Conservation (phyloP, 2,888 invertebrate species). For the Leptinotarsa juncta region DNA sequence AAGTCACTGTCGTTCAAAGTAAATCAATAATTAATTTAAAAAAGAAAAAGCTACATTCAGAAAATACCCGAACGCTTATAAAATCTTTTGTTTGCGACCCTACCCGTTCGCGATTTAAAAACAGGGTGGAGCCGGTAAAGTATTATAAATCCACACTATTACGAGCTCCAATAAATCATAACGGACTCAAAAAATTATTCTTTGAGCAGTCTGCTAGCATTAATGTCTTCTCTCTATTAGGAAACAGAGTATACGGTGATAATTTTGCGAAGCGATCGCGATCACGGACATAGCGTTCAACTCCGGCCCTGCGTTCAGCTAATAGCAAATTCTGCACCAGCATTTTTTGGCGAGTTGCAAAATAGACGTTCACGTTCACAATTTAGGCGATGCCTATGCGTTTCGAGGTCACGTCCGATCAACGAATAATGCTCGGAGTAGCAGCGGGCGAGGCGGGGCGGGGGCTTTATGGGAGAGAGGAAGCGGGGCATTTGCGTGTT, state of each 20-base stretch:
- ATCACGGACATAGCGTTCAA: neutral
- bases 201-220: no score
- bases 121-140: no score
- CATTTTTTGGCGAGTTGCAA: constrained; percentile 43
- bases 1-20: no score
- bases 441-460: neutral
- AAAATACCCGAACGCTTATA: no score
- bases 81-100: no score
- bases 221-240: no score
- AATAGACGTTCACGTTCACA: constrained; percentile 45
- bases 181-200: no score
- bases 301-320: constrained; percentile 28
- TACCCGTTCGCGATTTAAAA: no score
- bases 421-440: constrained; percentile 38
- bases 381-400: constrained; percentile 52
- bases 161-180: no score
- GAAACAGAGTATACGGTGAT: neutral
- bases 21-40: no score
- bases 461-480: constrained; percentile 24
- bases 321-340: constrained; percentile 39
- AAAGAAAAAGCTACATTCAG: no score
- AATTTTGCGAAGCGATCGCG: neutral
- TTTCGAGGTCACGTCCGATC: constrained; percentile 53
- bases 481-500: constrained; percentile 43
- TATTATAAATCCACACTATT: no score